phyloP scores from a whole-genome alignment of 1,140 invertebrate species.

The Zelostemma sp. region DNA sequence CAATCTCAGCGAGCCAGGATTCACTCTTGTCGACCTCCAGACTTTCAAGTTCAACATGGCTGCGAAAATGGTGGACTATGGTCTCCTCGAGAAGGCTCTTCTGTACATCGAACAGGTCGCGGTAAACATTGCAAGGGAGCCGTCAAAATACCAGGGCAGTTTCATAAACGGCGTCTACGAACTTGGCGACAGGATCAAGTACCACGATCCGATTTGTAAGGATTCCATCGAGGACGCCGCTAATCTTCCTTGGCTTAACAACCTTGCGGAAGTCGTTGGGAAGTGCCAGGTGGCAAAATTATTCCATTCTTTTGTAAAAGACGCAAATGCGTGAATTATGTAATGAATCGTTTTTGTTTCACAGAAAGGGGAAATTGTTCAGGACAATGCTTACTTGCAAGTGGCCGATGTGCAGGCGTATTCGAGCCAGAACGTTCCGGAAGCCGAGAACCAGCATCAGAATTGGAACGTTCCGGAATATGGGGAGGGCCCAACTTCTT shows the following conservation, averaged over 20 bases:
- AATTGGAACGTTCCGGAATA: constrained; percentile 50
- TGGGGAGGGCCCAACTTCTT: constrained; percentile 46
- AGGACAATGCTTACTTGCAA: constrained; percentile 37
- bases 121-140: constrained; percentile 74
- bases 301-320: too few species aligned
- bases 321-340: too few species aligned
- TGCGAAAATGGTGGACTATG: constrained; percentile 82
- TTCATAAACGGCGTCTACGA: constrained; percentile 77
- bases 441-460: constrained; percentile 43
- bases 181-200: constrained; percentile 82
- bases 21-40: constrained; percentile 77
- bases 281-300: constrained; percentile 61
- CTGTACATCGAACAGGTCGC: constrained; percentile 87
- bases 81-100: constrained; percentile 81
- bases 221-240: constrained; percentile 63
- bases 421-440: constrained; percentile 26
- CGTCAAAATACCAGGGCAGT: constrained; percentile 70
- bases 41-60: constrained; percentile 82
- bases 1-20: constrained; percentile 82
- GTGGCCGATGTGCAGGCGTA: constrained; percentile 23
- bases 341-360: too few species aligned
- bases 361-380: constrained; percentile 55
- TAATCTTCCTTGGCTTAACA: constrained; percentile 62
- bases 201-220: constrained; percentile 80
- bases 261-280: constrained; percentile 57